Evolutionary conservation across 2,113 vertebrate genomes (phyloP).

Genomic region (Sebastes fasciatus): DNA sequence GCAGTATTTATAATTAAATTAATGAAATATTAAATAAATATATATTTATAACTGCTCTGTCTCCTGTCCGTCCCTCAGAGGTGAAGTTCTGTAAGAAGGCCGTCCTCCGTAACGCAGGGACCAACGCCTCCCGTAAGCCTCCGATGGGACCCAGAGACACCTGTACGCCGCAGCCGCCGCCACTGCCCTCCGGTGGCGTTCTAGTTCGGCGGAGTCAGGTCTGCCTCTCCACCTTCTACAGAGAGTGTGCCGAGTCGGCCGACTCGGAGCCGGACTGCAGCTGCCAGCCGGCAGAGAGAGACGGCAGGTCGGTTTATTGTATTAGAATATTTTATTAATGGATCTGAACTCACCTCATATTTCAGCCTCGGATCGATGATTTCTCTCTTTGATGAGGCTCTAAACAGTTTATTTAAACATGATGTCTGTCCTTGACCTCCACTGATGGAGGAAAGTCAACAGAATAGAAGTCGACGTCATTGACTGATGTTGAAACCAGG

Average conservation of each 20-base stretch:
- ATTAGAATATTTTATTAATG: too few relatives aligned
- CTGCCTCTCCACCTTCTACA: constrained; percentile 85
- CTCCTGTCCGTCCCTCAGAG: constrained; percentile 56
- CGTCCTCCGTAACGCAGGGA: background rate
- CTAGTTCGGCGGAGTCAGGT: constrained; percentile 80
- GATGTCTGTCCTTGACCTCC: too few relatives aligned
- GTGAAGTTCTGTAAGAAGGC: constrained; percentile 47
- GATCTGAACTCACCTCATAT: background rate
- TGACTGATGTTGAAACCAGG: background rate
- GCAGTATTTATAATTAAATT: too few relatives aligned
- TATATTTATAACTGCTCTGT: background rate
- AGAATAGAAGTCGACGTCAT: background rate
- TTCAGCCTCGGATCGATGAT: background rate
- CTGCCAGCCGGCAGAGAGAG: constrained; percentile 56
- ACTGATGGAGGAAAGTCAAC: background rate
- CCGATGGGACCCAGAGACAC: constrained; percentile 66
- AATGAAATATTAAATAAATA: too few relatives aligned
- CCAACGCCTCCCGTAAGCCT: constrained; percentile 71
- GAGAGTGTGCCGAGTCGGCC: constrained; percentile 70
- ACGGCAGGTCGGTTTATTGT: constrained; percentile 71
- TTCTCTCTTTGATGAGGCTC: background rate
- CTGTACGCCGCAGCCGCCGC: constrained; percentile 29
- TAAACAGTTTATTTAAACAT: background rate
- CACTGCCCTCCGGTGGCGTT: constrained; percentile 32
- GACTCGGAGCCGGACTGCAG: constrained; percentile 61